Conservation (phyloP, 35 echinoderm and acorn worm species). For the Acanthaster planci region DNA sequence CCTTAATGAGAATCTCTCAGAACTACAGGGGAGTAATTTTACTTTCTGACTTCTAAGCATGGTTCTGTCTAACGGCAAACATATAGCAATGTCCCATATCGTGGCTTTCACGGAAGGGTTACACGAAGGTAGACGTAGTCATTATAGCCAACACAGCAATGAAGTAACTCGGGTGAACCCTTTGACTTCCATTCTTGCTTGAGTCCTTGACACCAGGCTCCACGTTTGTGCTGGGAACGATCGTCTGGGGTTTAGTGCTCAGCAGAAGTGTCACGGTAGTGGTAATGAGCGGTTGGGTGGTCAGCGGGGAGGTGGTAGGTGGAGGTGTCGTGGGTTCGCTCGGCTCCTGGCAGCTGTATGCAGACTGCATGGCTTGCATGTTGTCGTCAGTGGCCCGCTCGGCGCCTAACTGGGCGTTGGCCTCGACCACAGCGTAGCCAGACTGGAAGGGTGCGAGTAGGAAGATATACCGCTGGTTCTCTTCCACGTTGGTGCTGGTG, state of each 20-base stretch:
- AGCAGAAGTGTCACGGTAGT: neutral
- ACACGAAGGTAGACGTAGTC: neutral
- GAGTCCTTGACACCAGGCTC: neutral
- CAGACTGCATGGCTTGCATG: neutral
- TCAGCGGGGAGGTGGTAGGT: constrained; percentile 1
- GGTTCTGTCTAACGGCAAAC: too few species aligned
- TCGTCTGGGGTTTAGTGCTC: too few species aligned
- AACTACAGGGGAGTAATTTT: too few species aligned
- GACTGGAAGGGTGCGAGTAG: neutral
- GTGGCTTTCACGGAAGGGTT: too few species aligned
- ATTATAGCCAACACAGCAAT: neutral
- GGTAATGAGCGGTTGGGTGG: neutral
- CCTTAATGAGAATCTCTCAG: too few species aligned
- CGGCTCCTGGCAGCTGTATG: constrained; percentile 9
- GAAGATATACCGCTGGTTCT: neutral
- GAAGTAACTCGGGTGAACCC: neutral
- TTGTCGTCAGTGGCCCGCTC: neutral
- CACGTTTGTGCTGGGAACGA: neutral
- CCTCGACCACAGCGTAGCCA: constrained; percentile 8
- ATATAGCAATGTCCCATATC: too few species aligned
- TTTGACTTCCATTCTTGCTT: neutral
- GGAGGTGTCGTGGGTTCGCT: constrained; percentile 9
- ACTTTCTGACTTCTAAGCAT: too few species aligned
- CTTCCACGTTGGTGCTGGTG: neutral
- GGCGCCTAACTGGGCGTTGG: neutral